phyloP scores from a whole-genome alignment of 2,888 invertebrate species.

The Drosophila paranaensis region DNA sequence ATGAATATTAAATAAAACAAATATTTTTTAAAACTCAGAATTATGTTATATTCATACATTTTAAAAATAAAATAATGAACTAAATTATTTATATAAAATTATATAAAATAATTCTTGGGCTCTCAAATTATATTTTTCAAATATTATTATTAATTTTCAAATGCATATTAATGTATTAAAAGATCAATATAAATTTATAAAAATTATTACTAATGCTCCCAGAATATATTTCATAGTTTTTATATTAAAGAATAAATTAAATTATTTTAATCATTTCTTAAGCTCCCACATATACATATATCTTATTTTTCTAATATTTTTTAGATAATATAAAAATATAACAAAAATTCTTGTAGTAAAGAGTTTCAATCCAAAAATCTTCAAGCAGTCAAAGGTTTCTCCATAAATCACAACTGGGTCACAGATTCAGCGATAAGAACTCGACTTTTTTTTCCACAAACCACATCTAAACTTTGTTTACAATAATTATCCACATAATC shows the following conservation, averaged over 20 bases:
- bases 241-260: too few species aligned
- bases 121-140: neutral
- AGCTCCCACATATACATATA: neutral
- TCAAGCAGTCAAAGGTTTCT: slow-evolving; percentile 3
- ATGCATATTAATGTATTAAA: neutral
- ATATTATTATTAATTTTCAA: too few species aligned
- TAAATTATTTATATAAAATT: neutral
- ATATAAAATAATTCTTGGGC: neutral
- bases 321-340: neutral
- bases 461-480: slow-evolving; percentile 25
- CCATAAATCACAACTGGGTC: slow-evolving; percentile 8
- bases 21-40: too few species aligned
- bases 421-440: slow-evolving; percentile 5
- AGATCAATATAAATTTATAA: neutral
- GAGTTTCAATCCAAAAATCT: too few species aligned
- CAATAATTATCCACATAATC: neutral
- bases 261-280: too few species aligned
- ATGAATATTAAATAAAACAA: too few species aligned
- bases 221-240: too few species aligned
- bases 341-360: too few species aligned
- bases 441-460: slow-evolving; percentile 3
- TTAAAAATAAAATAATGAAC: neutral
- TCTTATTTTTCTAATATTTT: neutral
- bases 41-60: too few species aligned
- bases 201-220: neutral